A percentile compares a stretch with the other conserved stretches of the same genome.
Conservation (phyloP, 1,140 invertebrate genomes). For the Drosophila albomicans region DNA sequence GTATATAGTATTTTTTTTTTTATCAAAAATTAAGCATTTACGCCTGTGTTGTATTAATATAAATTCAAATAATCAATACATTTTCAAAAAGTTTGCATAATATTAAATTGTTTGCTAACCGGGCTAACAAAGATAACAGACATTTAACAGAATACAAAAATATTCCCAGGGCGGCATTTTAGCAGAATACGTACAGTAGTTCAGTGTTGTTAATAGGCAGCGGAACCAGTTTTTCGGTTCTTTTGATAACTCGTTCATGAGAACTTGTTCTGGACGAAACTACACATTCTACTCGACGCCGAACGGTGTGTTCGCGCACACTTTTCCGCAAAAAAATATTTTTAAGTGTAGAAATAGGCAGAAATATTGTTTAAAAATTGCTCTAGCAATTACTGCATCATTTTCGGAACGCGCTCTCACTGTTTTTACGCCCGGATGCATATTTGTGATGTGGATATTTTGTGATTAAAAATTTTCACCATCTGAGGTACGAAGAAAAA, state of each 20-base stretch:
- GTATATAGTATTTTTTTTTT: too few relatives aligned
- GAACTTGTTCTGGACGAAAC: slow-evolving; percentile 9
- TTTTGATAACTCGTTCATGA: not conserved
- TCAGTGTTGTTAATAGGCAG: not conserved
- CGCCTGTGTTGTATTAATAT: too few relatives aligned
- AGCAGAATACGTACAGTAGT: not conserved
- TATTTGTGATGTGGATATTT: slow-evolving; percentile 73
- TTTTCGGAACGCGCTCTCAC: slow-evolving; percentile 53
- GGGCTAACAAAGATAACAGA: not conserved
- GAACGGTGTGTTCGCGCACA: slow-evolving; percentile 59
- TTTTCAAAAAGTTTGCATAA: too few relatives aligned
- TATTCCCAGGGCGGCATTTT: not conserved
- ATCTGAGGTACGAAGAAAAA: slow-evolving; percentile 78
- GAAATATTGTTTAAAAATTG: slow-evolving; percentile 57
- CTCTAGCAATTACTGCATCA: slow-evolving; percentile 46
- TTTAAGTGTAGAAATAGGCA: slow-evolving; percentile 54
- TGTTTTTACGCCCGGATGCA: slow-evolving; percentile 66
- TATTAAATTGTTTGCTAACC: not conserved
- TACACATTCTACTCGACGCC: slow-evolving; percentile 26
- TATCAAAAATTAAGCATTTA: too few relatives aligned
- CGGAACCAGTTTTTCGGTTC: not conserved
- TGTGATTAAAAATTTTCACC: slow-evolving; percentile 83
- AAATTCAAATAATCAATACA: too few relatives aligned
- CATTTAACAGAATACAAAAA: not conserved
- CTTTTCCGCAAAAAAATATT: slow-evolving; percentile 53